Percentiles rank a stretch among this genome's conserved stretches.
Evolutionary conservation across 2,888 invertebrate species (phyloP).

Genomic region (Phengaris arion): DNA sequence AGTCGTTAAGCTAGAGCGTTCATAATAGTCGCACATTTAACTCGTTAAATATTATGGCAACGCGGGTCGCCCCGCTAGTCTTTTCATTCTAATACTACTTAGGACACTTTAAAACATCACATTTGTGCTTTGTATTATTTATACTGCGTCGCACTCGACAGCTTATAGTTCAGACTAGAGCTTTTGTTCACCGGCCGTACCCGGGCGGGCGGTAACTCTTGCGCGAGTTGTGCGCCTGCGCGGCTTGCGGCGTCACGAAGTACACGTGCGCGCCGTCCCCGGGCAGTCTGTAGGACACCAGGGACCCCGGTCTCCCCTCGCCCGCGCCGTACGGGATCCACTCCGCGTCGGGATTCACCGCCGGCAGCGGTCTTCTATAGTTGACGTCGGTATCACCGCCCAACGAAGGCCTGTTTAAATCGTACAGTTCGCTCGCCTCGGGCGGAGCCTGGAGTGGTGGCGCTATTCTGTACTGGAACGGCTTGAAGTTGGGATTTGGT

Average conservation of each 20-base stretch:
- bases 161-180: conserved; percentile 72
- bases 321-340: conserved; percentile 73
- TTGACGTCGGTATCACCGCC: conserved; percentile 78
- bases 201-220: conserved; percentile 64
- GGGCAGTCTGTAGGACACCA: conserved; percentile 85
- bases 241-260: conserved; percentile 85
- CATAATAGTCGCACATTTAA: conserved; percentile 55
- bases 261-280: conserved; percentile 89
- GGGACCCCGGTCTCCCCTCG: conserved; percentile 64
- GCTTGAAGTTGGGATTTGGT: conserved; percentile 66
- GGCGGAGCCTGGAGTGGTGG: conserved; percentile 60
- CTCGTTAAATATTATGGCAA: conserved; percentile 74
- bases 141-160: conserved; percentile 60
- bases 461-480: conserved; percentile 58
- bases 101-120: conserved; percentile 77
- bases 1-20: conserved; percentile 56
- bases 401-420: conserved; percentile 64
- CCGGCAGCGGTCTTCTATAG: conserved; percentile 78
- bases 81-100: conserved; percentile 71
- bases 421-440: conserved; percentile 65
- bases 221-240: conserved; percentile 45
- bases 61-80: conserved; percentile 69
- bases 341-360: conserved; percentile 80
- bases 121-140: conserved; percentile 75
- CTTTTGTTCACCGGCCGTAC: conserved; percentile 75